Conservation (phyloP, 2,113 vertebrate species). For the Anhinga anhinga region DNA sequence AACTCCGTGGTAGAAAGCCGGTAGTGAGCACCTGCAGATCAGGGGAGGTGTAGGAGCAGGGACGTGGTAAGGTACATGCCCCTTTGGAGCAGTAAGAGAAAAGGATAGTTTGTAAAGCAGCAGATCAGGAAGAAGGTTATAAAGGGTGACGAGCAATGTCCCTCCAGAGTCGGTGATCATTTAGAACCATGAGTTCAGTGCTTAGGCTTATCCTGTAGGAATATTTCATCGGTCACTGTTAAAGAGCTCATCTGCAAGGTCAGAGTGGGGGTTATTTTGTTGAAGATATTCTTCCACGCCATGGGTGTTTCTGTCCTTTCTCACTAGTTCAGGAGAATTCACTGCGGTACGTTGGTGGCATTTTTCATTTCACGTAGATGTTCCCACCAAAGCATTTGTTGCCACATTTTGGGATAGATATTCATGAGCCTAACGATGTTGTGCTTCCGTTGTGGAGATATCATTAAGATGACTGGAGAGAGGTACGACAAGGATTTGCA, state of each 20-base stretch:
- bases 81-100: background rate
- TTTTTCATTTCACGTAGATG: background rate
- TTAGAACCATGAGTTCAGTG: background rate
- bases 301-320: background rate
- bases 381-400: background rate
- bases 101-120: background rate
- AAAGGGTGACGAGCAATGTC: rapidly evolving
- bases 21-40: background rate
- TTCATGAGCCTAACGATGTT: background rate
- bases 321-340: background rate
- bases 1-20: background rate
- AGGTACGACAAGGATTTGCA: background rate
- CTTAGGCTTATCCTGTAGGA: background rate
- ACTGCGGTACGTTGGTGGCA: background rate
- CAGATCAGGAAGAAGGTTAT: too few species aligned
- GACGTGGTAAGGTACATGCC: rapidly evolving
- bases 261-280: rapidly evolving
- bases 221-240: rapidly evolving
- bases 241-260: background rate
- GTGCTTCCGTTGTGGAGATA: background rate
- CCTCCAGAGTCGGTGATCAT: background rate
- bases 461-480: background rate
- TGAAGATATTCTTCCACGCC: rapidly evolving
- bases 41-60: rapidly evolving
- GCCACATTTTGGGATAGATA: background rate